Base-by-base conservation (phyloP, 2,113 vertebrate genomes). In the Ophiodon elongatus region DNA sequence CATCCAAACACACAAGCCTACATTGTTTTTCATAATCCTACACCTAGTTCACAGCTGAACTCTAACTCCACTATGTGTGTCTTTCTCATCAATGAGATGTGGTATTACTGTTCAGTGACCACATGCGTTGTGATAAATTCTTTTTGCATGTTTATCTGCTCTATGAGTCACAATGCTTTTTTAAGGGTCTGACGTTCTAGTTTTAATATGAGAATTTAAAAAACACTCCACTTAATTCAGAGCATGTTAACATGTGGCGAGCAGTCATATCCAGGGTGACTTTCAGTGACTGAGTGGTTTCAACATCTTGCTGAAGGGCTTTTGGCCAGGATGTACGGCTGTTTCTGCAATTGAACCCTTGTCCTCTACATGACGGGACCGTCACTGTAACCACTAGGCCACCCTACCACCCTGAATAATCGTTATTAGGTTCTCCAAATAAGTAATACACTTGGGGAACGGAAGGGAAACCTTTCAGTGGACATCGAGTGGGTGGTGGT, bases 381-480 rank as follows among this genome's bases (percentile, higher is more conserved):
- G 84, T 90, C 87, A 88, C 80, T 74, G 67, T 76, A 89, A 91
- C 88, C 89, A 75, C 89, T 3, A 74, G 83, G 71, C 80, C 73
- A 79, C 73, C 64, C 86, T 79, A 76, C 79, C 73, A 47, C 83
- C 84, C 85, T 85, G 82, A 83, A 86, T 88, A 80, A 86, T 89
- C 84, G 71, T 93, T 91, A 92, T 88, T 89, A 82, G 86, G 86
- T 92, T 89, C 90, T 91, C 90, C 92, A 85, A 92, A 94, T 87
- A 93, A 93, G 91, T 91, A 85, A 91, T 90, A 90, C 91, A 89
- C 88, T 94, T 88, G 82, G 57, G 80, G 84, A 93, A 77, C 86
- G 88, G 93, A 95, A 94, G 92, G 90, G 88, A 92, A 92, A 93
- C 92, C 91, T 93, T 90, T 93, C 71, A 68, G 74, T 92, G 85